Conservation (phyloP, 1,140 invertebrate species). For the Samia ricini region DNA sequence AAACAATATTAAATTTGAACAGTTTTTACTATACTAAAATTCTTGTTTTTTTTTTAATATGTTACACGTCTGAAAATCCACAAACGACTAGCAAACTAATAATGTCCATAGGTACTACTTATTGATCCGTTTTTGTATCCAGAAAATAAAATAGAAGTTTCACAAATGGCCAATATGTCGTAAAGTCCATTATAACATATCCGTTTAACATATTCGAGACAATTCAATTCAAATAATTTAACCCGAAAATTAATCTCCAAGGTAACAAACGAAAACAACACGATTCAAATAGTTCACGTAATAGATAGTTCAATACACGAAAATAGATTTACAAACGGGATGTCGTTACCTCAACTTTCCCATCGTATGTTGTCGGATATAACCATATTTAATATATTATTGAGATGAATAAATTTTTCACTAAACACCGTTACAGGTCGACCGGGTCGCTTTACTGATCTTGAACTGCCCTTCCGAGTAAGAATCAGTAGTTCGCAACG, state of each 20-base stretch:
- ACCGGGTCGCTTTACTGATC: constrained; percentile 61
- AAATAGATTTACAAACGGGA: constrained; percentile 22
- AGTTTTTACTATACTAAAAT: no score
- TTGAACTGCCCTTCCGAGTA: constrained; percentile 72
- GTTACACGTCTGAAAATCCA: no score
- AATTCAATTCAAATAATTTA: constrained; percentile 17
- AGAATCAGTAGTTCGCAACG: constrained; percentile 60
- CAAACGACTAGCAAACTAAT: no score
- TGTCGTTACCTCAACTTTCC: constrained; percentile 67
- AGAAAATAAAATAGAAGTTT: no score
- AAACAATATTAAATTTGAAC: no score
- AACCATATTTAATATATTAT: constrained; percentile 53
- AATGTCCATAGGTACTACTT: no score
- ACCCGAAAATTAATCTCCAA: constrained; percentile 34
- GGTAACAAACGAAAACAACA: constrained; percentile 29
- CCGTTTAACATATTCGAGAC: neutral
- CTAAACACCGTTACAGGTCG: constrained; percentile 38
- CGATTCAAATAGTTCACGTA: constrained; percentile 28
- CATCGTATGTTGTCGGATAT: constrained; percentile 66
- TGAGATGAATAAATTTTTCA: constrained; percentile 44
- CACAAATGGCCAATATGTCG: no score
- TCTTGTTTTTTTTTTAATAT: no score
- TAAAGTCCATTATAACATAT: neutral
- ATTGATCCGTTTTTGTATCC: no score
- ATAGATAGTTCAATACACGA: constrained; percentile 15